A percentile compares a stretch with the other conserved stretches of the same genome.
These are phyloP conservation scores for Drosophila eohydei DNA, from an alignment of 2,888 invertebrate genomes.

Conservation along the genomic window DNA sequence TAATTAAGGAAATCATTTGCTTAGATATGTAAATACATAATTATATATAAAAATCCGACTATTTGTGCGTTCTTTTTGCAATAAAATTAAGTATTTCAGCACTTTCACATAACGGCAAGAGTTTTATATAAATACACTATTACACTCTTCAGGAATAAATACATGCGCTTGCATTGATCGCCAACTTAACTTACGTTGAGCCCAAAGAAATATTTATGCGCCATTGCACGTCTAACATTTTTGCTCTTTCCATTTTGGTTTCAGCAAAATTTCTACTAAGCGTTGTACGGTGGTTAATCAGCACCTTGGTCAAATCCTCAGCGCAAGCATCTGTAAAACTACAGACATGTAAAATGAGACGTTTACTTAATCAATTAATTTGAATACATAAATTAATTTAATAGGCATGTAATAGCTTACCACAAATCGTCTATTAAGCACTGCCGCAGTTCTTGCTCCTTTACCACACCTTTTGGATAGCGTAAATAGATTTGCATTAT, in stretches of 20 bases:
- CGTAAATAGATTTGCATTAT: constrained; percentile 86
- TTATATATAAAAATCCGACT: constrained; percentile 38
- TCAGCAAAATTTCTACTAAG: constrained; percentile 83
- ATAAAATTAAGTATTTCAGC: neutral
- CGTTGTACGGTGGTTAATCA: constrained; percentile 85
- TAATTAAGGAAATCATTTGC: constrained; percentile 6
- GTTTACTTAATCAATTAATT: neutral
- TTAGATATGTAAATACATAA: constrained; percentile 46
- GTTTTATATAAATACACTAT: neutral
- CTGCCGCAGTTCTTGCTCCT: constrained; percentile 85
- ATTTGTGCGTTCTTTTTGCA: neutral
- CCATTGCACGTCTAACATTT: constrained; percentile 85
- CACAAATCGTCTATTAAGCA: constrained; percentile 84
- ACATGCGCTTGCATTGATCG: neutral
- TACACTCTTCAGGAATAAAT: constrained; percentile 63
- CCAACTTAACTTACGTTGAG: constrained; percentile 83
- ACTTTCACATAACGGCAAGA: neutral
- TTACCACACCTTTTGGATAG: constrained; percentile 84
- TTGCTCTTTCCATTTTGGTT: constrained; percentile 84
- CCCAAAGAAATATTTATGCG: constrained; percentile 86
- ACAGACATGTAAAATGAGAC: neutral
- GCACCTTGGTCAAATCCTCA: constrained; percentile 86
- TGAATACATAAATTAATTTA: neutral
- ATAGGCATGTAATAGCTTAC: constrained; percentile 50
- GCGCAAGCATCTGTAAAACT: constrained; percentile 86